Evolutionary conservation across 1,140 invertebrate species (phyloP).

Genomic region (Calephelis virginiensis): DNA sequence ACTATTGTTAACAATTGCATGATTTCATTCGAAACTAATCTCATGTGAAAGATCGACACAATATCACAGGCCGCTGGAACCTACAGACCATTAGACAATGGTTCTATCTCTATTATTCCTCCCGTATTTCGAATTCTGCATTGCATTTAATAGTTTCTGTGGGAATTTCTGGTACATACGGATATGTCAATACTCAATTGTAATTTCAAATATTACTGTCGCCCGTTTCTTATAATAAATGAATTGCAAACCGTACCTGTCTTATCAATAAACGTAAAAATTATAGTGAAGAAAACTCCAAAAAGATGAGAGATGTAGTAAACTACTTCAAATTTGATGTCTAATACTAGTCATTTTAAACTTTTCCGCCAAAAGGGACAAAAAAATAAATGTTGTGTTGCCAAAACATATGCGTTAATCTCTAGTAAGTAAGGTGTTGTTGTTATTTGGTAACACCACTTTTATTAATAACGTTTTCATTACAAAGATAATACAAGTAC

Average conservation of each 20-base stretch:
- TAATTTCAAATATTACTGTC: not conserved
- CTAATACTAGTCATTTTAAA: too few species aligned
- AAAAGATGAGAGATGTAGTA: too few species aligned
- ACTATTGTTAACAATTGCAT: conserved; percentile 14
- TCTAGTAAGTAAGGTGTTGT: not conserved
- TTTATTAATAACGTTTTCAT: not conserved
- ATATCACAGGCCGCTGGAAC: conserved; percentile 19
- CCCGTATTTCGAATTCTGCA: conserved; percentile 13
- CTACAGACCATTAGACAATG: conserved; percentile 20
- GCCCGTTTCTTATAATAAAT: too few species aligned
- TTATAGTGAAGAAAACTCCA: too few species aligned
- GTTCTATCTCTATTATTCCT: conserved; percentile 29
- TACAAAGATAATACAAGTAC: too few species aligned
- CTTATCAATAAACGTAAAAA: too few species aligned
- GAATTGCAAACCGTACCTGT: too few species aligned
- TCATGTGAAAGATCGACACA: conserved; percentile 20
- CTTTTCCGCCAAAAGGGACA: too few species aligned
- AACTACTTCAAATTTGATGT: too few species aligned
- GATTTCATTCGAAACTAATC: conserved; percentile 19
- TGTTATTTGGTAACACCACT: not conserved
- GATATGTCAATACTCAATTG: conserved; percentile 2
- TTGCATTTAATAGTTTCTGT: conserved; percentile 16
- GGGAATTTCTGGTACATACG: conserved; percentile 1
- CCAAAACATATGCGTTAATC: too few species aligned
- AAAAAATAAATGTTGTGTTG: too few species aligned